Base-by-base conservation (phyloP, 2,113 vertebrate species). In the Syrmaticus mikado region DNA sequence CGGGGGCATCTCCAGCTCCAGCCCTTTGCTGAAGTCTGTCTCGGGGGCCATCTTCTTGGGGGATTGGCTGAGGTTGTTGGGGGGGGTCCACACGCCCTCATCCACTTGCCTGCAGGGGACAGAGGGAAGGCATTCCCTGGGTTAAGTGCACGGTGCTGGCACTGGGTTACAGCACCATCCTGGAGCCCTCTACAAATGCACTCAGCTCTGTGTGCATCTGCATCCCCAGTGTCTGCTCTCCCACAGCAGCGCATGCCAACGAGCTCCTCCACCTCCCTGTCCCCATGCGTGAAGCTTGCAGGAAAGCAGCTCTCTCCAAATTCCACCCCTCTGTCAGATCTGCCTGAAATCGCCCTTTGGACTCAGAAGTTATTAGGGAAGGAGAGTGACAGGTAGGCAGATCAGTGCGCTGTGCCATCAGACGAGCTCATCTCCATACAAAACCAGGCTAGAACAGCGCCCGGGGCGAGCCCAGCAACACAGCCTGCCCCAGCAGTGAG, bases 1-100 rank as follows among this genome's bases (percentile, higher is more conserved):
- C 32, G 97, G 97, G 55, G 99, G 98, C 83, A 99, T 94, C 82
- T 99, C 98, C 45, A 99, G 98, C 89, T 99, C 99, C 61, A 98
- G 80, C 85, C 96, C 98, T 95, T 98, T 99, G 92, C 97, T 95
- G 95, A 98, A 98, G 61, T 99, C 98, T 0, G 87, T 80, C 88
- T 98, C 98, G 0, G 97, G 96, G 2, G 98, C 97, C 80, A 97
- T 97, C 93, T 99, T 99, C 97, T 99, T 99, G 55, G 98, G 98
- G 34, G 98, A 99, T 55, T 98, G 98, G 95, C 60, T 98, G 61
- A 98, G 98, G 94, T 97, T 98, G 85, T 98, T 97, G 58, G 98
- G 98, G 40, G 98, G 97, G 81, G 98, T 98, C 99, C 99, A 99
- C 43, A 98, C 96, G 0, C 98, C 98, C 84, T 99, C 99, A 0